Base-by-base conservation (phyloP, 2,888 invertebrate genomes). In the Caenorhabditis auriculariae region DNA sequence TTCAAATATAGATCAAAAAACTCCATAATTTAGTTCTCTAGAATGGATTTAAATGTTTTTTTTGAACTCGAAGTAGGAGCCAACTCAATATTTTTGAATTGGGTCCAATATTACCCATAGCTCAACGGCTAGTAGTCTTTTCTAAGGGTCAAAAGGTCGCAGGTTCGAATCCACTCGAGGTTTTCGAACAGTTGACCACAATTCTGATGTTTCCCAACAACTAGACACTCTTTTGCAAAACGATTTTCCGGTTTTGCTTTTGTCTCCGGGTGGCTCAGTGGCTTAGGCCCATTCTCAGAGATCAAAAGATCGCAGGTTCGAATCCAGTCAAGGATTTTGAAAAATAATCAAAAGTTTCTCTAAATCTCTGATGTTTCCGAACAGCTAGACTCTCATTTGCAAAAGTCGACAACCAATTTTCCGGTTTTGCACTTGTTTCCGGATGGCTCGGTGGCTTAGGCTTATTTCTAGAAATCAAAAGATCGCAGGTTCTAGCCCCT, bases 401-500 rank as follows among this genome's bases (percentile, higher is more conserved):
- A 15, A n/a, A n/a, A n/a, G n/a, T n/a, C n/a, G n/a, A n/a, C 43
- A 7, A 42, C 23, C 23, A 9, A 5, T n/a, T 39, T 39, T 5
- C 5, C 5, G 7, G 7, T 39, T 15, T 39, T 39, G 15, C 9
- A 12, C 15, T 35, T 35, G 35, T 12, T 12, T 12, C 15, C 15
- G 9, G 9, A 35, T 35, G 35, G 15, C 35, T 12, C 15, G 35
- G 9, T 12, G 15, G 52, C 21, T 48, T 47, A 24, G 52, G 28
- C n/a, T n/a, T n/a, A n/a, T n/a, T n/a, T n/a, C n/a, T n/a, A 23
- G 42, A 23, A 32, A 38, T 46, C 53, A 48, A 49, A 48, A 54
- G 51, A 29, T 24, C n/a, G 24, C 4, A 26, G 1, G 41, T 47
- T 19, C 9, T 35, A 28, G 51, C 41, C 46, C 41, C 56, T 45